Base-by-base conservation (phyloP, 2,888 invertebrate species). In the Pemphredon lugubris region DNA sequence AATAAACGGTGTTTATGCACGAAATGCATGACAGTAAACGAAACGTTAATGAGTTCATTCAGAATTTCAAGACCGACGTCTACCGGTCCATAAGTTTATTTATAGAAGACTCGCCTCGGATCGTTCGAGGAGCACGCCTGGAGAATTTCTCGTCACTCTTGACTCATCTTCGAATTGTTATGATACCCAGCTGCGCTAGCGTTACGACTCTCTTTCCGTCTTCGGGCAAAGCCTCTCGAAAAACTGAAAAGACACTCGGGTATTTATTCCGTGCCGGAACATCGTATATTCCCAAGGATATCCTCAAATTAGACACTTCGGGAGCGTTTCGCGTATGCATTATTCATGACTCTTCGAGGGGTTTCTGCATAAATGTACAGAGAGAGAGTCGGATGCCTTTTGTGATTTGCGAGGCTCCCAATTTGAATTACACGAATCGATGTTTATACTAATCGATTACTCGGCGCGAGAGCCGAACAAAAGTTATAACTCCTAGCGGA, bases 241-340 rank as follows among this genome's bases (percentile, higher is more conserved):
- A 1, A n/a, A 0, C 26, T 42, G 37, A 55, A 71, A 69, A 66
- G 66, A 65, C 61, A 69, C 50, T 44, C 53, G 48, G 26, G 44
- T 42, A 47, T n/a, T n/a, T 45, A 44, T 32, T 53, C 54, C 61
- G 21, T 58, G 47, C 44, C 44, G 30, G 34, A 21, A 39, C 45
- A 48, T 54, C 51, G 55, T 60, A 57, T 47, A 39, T 66, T 72
- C 66, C 66, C 64, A 66, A 57, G 73, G 60, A 42, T 77, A 68
- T 67, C 61, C 61, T 67, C 54, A 69, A 74, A 77, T 79, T 78
- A 71, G 78, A 76, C 71, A 64, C 78, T 75, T 63, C 53, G 59
- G 58, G 57, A 65, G 64, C 75, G 59, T 23, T 64, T 45, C 18
- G 50, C 13, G 54, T 37, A 74, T 78, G 58, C 65, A 79, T 79